These are phyloP conservation scores for Galbula dea DNA, from an alignment of 2,113 vertebrate genomes.

Conservation along the genomic window DNA sequence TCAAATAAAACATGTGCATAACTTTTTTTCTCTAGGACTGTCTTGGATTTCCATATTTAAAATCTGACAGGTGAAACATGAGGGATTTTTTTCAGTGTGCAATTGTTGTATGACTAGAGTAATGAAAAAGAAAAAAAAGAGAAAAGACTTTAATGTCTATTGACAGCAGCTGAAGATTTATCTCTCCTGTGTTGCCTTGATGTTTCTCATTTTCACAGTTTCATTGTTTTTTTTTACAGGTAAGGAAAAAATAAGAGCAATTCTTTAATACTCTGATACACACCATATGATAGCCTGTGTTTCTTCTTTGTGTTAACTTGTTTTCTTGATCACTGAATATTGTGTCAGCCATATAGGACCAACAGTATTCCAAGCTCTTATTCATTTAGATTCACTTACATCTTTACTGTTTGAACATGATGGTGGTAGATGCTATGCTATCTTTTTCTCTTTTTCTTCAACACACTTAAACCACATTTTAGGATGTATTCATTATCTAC, in stretches of 20 bases:
- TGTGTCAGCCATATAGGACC: neutral
- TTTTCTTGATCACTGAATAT: neutral
- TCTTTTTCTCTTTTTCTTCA: neutral
- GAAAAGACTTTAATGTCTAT: neutral
- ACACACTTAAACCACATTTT: neutral
- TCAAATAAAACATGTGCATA: constrained; percentile 11
- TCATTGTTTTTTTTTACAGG: neutral
- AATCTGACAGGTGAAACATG: constrained; percentile 25
- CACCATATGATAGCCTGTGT: neutral
- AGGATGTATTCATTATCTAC: neutral
- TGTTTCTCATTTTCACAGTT: neutral
- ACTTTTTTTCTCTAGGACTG: constrained; percentile 14
- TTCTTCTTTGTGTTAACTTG: neutral
- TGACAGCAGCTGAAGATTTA: neutral
- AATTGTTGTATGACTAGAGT: neutral
- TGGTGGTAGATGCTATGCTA: neutral
- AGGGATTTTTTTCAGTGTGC: neutral
- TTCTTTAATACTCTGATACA: neutral
- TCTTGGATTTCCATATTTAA: constrained; percentile 17
- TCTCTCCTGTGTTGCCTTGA: neutral
- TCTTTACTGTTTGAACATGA: neutral
- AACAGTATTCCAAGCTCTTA: neutral
- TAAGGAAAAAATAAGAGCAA: neutral
- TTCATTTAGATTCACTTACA: neutral
- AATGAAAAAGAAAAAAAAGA: neutral